phyloP scores from a whole-genome alignment of 1,140 invertebrate species.

The Penaeus chinensis region DNA sequence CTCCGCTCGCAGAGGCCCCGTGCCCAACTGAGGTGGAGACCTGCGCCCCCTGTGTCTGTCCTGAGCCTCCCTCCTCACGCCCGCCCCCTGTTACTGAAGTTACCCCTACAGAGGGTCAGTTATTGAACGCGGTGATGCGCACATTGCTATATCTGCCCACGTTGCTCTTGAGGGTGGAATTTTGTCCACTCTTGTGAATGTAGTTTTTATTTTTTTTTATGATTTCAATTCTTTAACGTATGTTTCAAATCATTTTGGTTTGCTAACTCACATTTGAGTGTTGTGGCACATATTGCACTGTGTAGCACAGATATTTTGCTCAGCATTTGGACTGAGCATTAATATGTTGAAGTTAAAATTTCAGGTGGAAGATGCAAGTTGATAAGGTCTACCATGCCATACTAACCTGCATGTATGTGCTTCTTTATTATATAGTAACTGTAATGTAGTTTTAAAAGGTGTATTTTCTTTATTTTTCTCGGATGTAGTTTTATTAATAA shows the following conservation, averaged over 20 bases:
- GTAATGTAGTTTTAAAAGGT: no score
- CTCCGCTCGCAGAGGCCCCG: constrained; percentile 51
- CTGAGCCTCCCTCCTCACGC: constrained; percentile 53
- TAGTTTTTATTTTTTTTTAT: no score
- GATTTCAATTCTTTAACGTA: no score
- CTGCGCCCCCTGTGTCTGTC: constrained; percentile 63
- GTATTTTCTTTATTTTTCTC: no score
- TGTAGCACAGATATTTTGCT: constrained; percentile 39
- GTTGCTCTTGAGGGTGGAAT: not conserved
- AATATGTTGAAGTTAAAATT: constrained; percentile 42
- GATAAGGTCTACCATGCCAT: constrained; percentile 23
- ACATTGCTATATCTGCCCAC: constrained; percentile 20
- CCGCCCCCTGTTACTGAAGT: constrained; percentile 42
- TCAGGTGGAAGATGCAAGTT: constrained; percentile 40
- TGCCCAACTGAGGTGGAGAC: constrained; percentile 53
- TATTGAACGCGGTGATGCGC: constrained; percentile 24
- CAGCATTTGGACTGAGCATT: constrained; percentile 33
- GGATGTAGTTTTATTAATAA: no score
- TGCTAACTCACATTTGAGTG: no score
- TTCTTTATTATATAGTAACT: not conserved
- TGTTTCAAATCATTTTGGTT: not conserved
- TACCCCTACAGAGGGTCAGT: constrained; percentile 57
- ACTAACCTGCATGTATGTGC: constrained; percentile 53
- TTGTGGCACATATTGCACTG: constrained; percentile 16
- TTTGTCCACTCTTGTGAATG: not conserved